Evolutionary conservation across 2,113 vertebrate genomes (phyloP), one percentile per base, ranked within the genome.

Genomic region (Panthera tigris): DNA sequence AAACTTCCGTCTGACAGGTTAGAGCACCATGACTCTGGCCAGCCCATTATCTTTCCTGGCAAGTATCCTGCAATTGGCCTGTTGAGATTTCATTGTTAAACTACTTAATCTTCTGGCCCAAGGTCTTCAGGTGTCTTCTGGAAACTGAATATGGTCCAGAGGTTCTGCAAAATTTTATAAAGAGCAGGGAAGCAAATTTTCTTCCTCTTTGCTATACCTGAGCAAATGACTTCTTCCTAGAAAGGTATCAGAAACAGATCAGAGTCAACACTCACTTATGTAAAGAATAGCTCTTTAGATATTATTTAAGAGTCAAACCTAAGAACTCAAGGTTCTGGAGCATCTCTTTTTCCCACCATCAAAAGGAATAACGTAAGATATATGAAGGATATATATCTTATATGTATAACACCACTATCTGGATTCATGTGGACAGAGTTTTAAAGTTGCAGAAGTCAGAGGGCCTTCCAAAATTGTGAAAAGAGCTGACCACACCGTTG

Each of bases 201-300:
- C 15, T 73, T 95, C 21, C 45, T 92, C 89, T 97, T 93, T 69
- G 79, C 85, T 69, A 36, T 50, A 66, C 55, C 41, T 63, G 41
- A 94, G n/a, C 7, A 25, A 82, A 3, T 27, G 85, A 31, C 29
- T 61, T 96, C 79, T 55, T 95, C 65, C 89, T 52, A 74, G 52
- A 80, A 86, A 95, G 65, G 16, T 76, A 29, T 95, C 41, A 80
- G 55, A 81, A 89, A 94, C 29, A 95, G 57, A 74, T 23, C 45
- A 65, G 16, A 68, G 50, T 82, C 45, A 39, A 55, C 0, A 41
- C 25, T 78, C 39, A 69, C 50, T 78, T 23, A 39, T 21, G 61
- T 33, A 76, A 61, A 94, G 61, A 69, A 87, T 4, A 88, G 8
- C 41, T 71, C 74, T 69, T 91, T 11, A 74, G 81, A n/a, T 48